Base-by-base conservation (phyloP, 2,797 vertebrate species). In the Oreortyx pictus region DNA sequence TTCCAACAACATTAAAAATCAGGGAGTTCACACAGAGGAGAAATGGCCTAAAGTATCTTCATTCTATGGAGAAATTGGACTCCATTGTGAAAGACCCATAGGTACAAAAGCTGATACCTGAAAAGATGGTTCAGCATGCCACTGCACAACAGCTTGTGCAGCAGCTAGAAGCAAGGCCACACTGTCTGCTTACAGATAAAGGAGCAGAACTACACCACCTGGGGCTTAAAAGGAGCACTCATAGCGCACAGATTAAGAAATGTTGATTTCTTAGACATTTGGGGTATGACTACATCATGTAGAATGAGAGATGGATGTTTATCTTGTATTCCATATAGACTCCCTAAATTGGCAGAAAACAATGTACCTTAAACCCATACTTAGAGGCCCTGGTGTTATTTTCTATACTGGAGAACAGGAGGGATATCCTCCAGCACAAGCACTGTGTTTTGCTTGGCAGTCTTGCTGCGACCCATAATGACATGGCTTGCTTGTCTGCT, bases 121-220 rank as follows among this genome's bases (percentile, higher is more conserved):
- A 12, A 27, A 27, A 60, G 33, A 25, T 24, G 14, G 17, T 33
- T 33, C 4, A 3, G 37, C 37, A 24, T 41, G 29, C 20, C 3
- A 0, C 54, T n/a, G 54, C 19, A 57, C 2, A 15, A 61, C 0
- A 2, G 56, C 46, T 81, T 9, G 0, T 0, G 43, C 67, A 59
- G 47, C n/a, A 1, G n/a, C 11, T 14, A 37, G 23, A 65, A 88
- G 46, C 74, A 78, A 46, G 43, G 35, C 6, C 29, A 13, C 3
- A 7, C 44, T 54, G 18, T 23, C 65, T 61, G 54, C 54, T 27
- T 24, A 35, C 0, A 5, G 33, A 65, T 3, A 68, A 14, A 62
- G 13, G 16, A 43, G 33, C 23, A 74, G 70, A 81, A 57, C 29
- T 8, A 2, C 41, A 33, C 10, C 3, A 65, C 7, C 20, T 52